Conservation (phyloP, 2,113 vertebrate species). For the Pelobates fuscus region DNA sequence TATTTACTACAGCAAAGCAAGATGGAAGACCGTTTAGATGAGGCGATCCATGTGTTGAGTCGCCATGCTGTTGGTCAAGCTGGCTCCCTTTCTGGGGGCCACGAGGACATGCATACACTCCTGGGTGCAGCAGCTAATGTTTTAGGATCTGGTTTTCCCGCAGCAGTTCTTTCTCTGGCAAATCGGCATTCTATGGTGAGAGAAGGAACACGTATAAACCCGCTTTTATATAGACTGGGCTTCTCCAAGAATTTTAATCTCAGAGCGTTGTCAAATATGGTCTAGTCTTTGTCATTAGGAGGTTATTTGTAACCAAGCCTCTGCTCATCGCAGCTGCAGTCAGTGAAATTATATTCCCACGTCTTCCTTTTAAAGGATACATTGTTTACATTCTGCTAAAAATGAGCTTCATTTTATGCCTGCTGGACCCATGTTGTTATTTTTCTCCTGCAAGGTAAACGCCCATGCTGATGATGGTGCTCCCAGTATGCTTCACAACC, state of each 20-base stretch:
- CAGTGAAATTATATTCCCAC: no score
- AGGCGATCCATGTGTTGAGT: constrained; percentile 94
- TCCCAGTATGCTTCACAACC: constrained; percentile 81
- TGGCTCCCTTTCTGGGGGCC: constrained; percentile 64
- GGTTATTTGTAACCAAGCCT: no score
- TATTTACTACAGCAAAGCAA: constrained; percentile 91
- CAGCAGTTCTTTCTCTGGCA: constrained; percentile 79
- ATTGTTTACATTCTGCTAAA: no score
- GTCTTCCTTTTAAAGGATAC: no score
- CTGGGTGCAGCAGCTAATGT: constrained; percentile 70
- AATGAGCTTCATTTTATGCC: no score
- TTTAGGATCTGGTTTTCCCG: constrained; percentile 80
- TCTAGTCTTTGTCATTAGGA: no score
- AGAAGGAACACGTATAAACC: background rate
- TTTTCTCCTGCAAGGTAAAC: constrained; percentile 69
- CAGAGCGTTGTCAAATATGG: no score
- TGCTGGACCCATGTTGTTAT: background rate
- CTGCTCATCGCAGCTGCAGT: no score
- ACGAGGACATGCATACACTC: constrained; percentile 82
- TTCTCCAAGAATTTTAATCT: no score
- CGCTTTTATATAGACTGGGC: no score
- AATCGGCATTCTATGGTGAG: constrained; percentile 89
- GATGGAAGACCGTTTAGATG: constrained; percentile 95
- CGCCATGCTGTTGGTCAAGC: constrained; percentile 91
- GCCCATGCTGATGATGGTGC: constrained; percentile 82